Evolutionary conservation across 2,888 invertebrate genomes (phyloP), one percentile per base, ranked within the genome.

Genomic region (Corbicula japonica): DNA sequence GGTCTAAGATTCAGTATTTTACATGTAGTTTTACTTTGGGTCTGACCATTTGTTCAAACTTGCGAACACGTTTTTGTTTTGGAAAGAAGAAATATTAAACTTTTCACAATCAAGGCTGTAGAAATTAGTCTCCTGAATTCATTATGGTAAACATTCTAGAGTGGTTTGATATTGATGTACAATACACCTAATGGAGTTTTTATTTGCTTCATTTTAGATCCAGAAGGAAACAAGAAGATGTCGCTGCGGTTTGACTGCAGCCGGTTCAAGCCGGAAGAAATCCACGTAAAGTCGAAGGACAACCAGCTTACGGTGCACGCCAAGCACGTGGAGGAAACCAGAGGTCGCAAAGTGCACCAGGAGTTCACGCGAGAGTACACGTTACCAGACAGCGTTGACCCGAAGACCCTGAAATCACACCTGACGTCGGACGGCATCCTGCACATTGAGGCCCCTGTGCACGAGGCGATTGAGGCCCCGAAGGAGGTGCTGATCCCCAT

Each of bases 291-390:
- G 95, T 99, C 99, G 85, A 97, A 98, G 90, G 99, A 99, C 95
- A 99, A 98, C 95, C 98, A 98, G 95, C 95, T 99, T 41, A 83
- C 84, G 62, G 98, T 98, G 56, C 98, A 98, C 93, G 99, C 99
- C 81, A 98, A 98, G 94, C 99, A 99, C 95, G 98, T 98, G 94
- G 99, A 99, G 95, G 98, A 99, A 94, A 96, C 97, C 58, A 98
- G 98, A 94, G 98, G 97, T 92, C 98, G 98, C 95, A 98, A 98
- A 66, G 98, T 99, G 80, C 99, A 98, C 95, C 96, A 98, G 94
- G 99, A 99, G 94, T 99, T 99, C 96, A 99, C 98, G 94, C 96
- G 98, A 88, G 98, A 99, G 95, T 99, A 99, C 95, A 95, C 98
- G 93, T 95, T 99, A 94, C 99, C 99, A 5, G 97, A 98, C 94